Conservation (phyloP, 2,797 vertebrate species). For the Spondyliosoma cantharus region DNA sequence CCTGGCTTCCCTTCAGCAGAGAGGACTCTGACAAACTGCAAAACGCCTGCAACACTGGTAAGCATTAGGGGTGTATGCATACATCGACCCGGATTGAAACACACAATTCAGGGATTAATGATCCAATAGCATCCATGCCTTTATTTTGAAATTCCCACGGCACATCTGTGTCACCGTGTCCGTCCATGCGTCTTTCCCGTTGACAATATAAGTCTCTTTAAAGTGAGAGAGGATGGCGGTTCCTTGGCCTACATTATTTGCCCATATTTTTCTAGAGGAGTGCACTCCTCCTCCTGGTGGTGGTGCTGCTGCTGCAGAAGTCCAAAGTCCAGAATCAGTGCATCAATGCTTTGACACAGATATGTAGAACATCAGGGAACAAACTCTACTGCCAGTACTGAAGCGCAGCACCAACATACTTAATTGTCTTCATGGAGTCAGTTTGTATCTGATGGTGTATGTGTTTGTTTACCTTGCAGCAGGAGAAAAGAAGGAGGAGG, state of each 20-base stretch:
- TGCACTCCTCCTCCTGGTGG: background rate
- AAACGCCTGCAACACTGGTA: constrained; percentile 83
- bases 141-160: too few species aligned
- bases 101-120: too few species aligned
- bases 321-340: background rate
- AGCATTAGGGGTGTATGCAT: constrained; percentile 50
- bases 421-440: background rate
- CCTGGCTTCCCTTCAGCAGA: constrained; percentile 92
- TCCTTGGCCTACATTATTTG: background rate
- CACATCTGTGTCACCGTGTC: too few species aligned
- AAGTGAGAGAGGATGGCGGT: background rate
- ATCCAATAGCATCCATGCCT: too few species aligned
- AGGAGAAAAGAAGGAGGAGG: constrained; percentile 62
- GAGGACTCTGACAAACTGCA: constrained; percentile 92
- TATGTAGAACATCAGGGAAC: background rate
- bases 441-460: background rate
- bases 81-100: too few species aligned
- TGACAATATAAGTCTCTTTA: background rate
- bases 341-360: background rate
- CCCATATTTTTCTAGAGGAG: background rate
- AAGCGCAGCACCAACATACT: background rate
- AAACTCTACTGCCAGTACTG: background rate
- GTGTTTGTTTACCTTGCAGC: constrained; percentile 31
- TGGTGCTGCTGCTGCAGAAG: background rate
- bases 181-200: background rate